Conservation (phyloP, 2,888 invertebrate genomes). For the Lamellibrachia satsuma region DNA sequence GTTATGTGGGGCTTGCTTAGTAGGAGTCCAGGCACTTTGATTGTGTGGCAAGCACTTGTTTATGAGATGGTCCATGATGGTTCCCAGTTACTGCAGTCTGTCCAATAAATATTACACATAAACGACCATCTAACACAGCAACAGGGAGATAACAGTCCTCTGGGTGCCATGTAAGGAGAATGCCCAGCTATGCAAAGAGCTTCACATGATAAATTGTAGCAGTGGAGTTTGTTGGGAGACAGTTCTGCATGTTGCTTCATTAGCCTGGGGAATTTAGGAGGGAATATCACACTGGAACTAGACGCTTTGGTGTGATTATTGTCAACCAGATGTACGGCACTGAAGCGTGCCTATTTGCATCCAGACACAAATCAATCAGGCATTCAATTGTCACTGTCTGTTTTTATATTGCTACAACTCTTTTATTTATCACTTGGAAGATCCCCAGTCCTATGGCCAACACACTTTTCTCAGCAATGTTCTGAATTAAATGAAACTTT, state of each 20-base stretch:
- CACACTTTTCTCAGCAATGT: neutral
- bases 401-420: neutral
- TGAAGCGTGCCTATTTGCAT: slow-evolving; percentile 13
- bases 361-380: slow-evolving; percentile 12
- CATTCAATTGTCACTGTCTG: neutral
- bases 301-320: neutral
- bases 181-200: neutral
- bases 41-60: neutral
- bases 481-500: neutral
- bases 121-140: neutral
- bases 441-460: neutral
- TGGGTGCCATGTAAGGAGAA: neutral
- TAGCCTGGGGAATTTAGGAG: neutral
- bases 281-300: neutral
- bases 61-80: neutral
- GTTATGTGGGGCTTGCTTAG: neutral
- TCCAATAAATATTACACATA: slow-evolving; percentile 1
- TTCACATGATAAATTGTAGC: neutral
- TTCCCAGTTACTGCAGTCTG: neutral
- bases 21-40: neutral
- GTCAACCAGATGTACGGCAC: slow-evolving; percentile 3
- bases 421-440: neutral
- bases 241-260: slow-evolving; percentile 10
- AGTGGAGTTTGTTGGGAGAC: neutral
- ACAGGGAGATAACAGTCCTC: slow-evolving; percentile 6